These are phyloP conservation scores for Choreutis nemorana DNA, from an alignment of 2,888 invertebrate species.

Conservation along the genomic window DNA sequence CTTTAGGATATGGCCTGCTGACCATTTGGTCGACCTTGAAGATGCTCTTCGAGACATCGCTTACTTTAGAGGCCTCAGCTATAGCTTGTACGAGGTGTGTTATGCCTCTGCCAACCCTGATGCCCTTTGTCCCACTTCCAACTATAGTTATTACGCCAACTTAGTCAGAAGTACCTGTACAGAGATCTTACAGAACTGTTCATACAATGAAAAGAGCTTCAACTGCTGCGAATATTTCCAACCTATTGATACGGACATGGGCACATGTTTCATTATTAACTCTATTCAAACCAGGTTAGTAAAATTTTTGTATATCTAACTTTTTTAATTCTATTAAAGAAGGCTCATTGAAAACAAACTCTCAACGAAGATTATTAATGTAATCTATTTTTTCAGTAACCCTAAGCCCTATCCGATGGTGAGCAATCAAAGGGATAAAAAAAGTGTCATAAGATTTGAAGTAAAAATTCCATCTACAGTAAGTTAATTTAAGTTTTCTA, in stretches of 20 bases:
- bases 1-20: constrained; percentile 70
- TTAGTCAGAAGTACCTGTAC: constrained; percentile 62
- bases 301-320: constrained; percentile 6
- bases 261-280: constrained; percentile 68
- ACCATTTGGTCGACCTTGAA: constrained; percentile 74
- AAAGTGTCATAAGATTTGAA: constrained; percentile 57
- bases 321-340: not conserved
- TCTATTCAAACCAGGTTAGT: constrained; percentile 65
- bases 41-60: constrained; percentile 74
- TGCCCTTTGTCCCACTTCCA: constrained; percentile 63
- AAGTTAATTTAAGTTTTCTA: constrained; percentile 14
- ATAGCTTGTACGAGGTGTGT: constrained; percentile 70
- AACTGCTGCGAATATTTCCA: constrained; percentile 71
- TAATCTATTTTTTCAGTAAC: constrained; percentile 22
- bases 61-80: constrained; percentile 73
- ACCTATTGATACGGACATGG: constrained; percentile 66
- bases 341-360: no score
- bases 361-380: no score
- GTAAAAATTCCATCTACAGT: constrained; percentile 53
- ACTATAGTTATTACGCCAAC: constrained; percentile 67
- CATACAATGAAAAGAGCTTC: constrained; percentile 57
- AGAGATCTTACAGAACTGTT: constrained; percentile 55
- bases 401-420: constrained; percentile 53
- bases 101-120: constrained; percentile 48
- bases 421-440: constrained; percentile 53